Conservation (phyloP, 2,888 invertebrate species). For the Herminia tarsipennalis region DNA sequence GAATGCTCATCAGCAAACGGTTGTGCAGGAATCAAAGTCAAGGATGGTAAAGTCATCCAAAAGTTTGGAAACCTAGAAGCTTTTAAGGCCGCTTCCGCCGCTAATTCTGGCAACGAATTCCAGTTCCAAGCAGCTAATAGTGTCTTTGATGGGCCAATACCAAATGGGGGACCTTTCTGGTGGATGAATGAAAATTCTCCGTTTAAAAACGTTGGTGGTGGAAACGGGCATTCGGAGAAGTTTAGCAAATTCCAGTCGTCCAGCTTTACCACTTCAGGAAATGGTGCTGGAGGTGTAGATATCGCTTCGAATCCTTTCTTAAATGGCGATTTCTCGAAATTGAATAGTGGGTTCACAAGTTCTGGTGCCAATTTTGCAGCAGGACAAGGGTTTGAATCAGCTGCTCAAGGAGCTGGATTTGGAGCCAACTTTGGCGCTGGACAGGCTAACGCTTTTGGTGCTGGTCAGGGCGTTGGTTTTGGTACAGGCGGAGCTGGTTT, state of each 20-base stretch:
- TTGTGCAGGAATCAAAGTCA: slow-evolving; percentile 78
- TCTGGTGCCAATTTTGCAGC: slow-evolving; percentile 30
- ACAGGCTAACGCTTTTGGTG: slow-evolving; percentile 23
- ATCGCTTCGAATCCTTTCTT: slow-evolving; percentile 64
- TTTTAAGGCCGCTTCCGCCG: slow-evolving; percentile 66
- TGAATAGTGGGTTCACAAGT: slow-evolving; percentile 32
- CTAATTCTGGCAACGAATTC: slow-evolving; percentile 64
- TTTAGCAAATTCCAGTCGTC: slow-evolving; percentile 64
- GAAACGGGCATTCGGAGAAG: slow-evolving; percentile 63
- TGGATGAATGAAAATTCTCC: slow-evolving; percentile 87
- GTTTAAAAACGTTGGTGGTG: slow-evolving; percentile 71
- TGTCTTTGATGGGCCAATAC: slow-evolving; percentile 61
- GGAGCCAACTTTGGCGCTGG: slow-evolving; percentile 16
- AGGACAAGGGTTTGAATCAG: slow-evolving; percentile 9
- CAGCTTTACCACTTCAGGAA: slow-evolving; percentile 57
- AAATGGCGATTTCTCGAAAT: slow-evolving; percentile 63
- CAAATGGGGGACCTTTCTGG: slow-evolving; percentile 82
- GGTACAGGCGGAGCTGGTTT: too few relatives aligned
- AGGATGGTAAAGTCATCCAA: slow-evolving; percentile 74
- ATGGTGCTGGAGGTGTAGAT: slow-evolving; percentile 45
- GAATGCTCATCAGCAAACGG: slow-evolving; percentile 76
- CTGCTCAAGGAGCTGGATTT: slow-evolving; percentile 47
- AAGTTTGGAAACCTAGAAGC: slow-evolving; percentile 73
- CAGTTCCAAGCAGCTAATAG: slow-evolving; percentile 69
- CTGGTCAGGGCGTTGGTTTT: slow-evolving; percentile 25